These are phyloP conservation scores for Siphlonurus alternatus DNA, from an alignment of 2,888 invertebrate species.

Conservation along the genomic window DNA sequence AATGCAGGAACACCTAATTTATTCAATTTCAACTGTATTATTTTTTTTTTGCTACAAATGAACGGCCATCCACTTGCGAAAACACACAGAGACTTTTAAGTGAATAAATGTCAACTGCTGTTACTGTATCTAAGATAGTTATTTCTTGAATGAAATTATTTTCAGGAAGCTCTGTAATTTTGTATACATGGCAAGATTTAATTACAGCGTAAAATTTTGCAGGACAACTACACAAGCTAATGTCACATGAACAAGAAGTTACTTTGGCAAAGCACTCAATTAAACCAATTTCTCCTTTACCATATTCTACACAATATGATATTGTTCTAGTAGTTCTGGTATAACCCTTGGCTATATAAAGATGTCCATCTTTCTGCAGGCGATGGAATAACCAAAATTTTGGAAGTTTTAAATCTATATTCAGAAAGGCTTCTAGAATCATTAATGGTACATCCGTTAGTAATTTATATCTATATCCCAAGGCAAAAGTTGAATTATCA, in stretches of 20 bases:
- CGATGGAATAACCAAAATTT: background rate
- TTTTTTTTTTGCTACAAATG: no score
- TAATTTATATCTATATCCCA: background rate
- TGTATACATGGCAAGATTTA: no score
- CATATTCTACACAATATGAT: background rate
- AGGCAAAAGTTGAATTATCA: background rate
- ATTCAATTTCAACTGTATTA: no score
- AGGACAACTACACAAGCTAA: background rate
- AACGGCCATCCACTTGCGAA: no score
- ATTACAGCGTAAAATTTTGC: background rate
- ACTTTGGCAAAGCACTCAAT: background rate
- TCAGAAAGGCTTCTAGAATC: background rate
- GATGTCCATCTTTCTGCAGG: background rate
- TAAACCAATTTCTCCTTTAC: background rate
- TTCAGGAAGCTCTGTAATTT: no score
- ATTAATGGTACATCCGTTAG: background rate
- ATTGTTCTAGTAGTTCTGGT: background rate
- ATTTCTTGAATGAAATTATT: no score
- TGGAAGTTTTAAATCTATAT: background rate
- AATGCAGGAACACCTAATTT: no score
- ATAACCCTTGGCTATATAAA: background rate
- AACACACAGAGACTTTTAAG: no score
- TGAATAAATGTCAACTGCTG: no score
- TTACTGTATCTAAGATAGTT: no score
- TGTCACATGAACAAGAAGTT: background rate